Evolutionary conservation across 2,888 invertebrate species (phyloP).

Genomic region (Trachelus troglodyta): DNA sequence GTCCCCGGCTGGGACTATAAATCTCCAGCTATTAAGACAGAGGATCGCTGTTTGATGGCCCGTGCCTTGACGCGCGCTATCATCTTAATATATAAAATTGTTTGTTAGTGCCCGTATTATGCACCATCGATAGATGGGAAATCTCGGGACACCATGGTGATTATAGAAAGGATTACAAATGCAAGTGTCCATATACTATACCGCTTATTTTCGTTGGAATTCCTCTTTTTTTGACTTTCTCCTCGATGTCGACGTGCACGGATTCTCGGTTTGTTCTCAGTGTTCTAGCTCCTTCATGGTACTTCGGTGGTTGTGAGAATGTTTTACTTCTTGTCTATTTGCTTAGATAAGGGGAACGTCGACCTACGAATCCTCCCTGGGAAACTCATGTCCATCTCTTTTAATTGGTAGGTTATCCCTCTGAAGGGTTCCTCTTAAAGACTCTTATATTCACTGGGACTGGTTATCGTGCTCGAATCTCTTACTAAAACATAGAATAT

Average conservation of each 20-base stretch:
- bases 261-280: not conserved
- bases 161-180: not conserved
- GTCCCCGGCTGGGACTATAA: slow-evolving; percentile 50
- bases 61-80: slow-evolving; percentile 53
- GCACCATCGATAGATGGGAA: not conserved
- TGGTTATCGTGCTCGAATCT: not conserved
- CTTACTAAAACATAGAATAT: not conserved
- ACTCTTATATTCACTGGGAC: not conserved
- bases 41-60: slow-evolving; percentile 61
- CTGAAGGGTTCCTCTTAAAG: not conserved
- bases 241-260: slow-evolving; percentile 23
- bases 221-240: not conserved
- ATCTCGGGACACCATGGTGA: not conserved
- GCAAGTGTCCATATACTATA: not conserved
- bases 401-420: not conserved
- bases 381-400: not conserved
- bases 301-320: slow-evolving; percentile 10
- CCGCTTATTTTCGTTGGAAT: not conserved
- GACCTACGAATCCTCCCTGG: slow-evolving; percentile 1
- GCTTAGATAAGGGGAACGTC: slow-evolving; percentile 20
- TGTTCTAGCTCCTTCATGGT: not conserved
- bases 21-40: slow-evolving; percentile 64
- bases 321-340: slow-evolving; percentile 18
- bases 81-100: slow-evolving; percentile 43
- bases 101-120: not conserved